Percentiles rank a stretch among this genome's conserved stretches.
Conservation (phyloP, 1,140 invertebrate genomes). For the Cataglyphis hispanica region DNA sequence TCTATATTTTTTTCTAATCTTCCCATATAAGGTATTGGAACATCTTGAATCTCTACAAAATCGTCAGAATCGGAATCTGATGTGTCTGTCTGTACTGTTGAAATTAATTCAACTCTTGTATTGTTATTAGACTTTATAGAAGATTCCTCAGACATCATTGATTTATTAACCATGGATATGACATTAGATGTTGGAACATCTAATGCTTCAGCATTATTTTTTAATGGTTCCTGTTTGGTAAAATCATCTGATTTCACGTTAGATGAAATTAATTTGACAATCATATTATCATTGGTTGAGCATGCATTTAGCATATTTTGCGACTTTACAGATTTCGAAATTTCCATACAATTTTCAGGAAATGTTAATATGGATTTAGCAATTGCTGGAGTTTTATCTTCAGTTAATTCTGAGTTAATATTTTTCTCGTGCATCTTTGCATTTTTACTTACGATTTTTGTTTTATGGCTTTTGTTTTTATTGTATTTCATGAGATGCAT, state of each 20-base stretch:
- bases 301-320: neutral
- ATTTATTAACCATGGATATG: neutral
- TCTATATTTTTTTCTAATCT: constrained; percentile 40
- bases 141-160: constrained; percentile 10
- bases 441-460: neutral
- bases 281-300: neutral
- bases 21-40: constrained; percentile 66
- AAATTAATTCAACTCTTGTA: too few relatives aligned
- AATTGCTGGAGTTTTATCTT: neutral
- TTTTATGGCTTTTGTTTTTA: constrained; percentile 75
- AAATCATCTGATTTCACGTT: constrained; percentile 18
- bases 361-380: neutral
- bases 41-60: constrained; percentile 82
- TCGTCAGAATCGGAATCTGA: constrained; percentile 83
- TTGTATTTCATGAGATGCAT: constrained; percentile 87
- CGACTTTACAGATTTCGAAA: neutral
- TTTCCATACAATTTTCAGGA: neutral
- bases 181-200: neutral
- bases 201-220: constrained; percentile 1
- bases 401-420: neutral
- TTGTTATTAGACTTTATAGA: constrained; percentile 37
- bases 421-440: neutral
- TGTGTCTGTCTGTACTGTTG: constrained; percentile 51
- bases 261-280: constrained; percentile 9
- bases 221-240: neutral